Evolutionary conservation across 2,113 vertebrate species (phyloP).

Genomic region (Podarcis raffonei): DNA sequence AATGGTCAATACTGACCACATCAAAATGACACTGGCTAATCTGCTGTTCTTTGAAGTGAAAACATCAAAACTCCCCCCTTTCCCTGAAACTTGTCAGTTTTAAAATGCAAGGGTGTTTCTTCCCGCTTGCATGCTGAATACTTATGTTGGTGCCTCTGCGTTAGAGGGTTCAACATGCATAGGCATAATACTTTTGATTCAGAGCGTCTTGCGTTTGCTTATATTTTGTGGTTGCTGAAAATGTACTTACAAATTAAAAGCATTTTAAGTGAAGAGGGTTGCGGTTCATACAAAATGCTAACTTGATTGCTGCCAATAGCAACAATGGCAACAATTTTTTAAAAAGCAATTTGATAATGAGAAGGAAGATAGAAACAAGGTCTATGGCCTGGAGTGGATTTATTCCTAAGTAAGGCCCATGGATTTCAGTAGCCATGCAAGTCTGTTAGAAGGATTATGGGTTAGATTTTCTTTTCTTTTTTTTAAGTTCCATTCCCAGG

Average conservation of each 20-base stretch:
- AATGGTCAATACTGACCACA: slow-evolving; percentile 52
- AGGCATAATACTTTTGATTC: slow-evolving; percentile 7
- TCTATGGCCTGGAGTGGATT: background rate
- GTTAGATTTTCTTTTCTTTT: background rate
- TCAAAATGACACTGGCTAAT: slow-evolving; percentile 55
- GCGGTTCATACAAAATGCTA: background rate
- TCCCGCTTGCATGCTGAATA: background rate
- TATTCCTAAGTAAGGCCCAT: background rate
- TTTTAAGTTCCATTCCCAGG: background rate
- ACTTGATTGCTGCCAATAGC: background rate
- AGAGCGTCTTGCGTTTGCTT: slow-evolving; percentile 4
- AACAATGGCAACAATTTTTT: background rate
- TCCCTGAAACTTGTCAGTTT: background rate
- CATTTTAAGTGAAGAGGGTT: background rate
- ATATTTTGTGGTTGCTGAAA: slow-evolving; percentile 31
- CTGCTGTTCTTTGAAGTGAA: slow-evolving; percentile 43
- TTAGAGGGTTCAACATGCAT: slow-evolving; percentile 24
- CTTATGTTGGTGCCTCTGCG: slow-evolving; percentile 17
- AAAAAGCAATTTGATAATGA: background rate
- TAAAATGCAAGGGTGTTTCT: slow-evolving; percentile 26
- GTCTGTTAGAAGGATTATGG: background rate
- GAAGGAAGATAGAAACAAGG: background rate
- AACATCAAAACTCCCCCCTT: slow-evolving; percentile 29
- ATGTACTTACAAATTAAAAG: background rate
- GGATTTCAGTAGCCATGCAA: background rate